Evolutionary conservation across 2,797 vertebrate genomes (phyloP).

Genomic region (Gorsachius magnificus): DNA sequence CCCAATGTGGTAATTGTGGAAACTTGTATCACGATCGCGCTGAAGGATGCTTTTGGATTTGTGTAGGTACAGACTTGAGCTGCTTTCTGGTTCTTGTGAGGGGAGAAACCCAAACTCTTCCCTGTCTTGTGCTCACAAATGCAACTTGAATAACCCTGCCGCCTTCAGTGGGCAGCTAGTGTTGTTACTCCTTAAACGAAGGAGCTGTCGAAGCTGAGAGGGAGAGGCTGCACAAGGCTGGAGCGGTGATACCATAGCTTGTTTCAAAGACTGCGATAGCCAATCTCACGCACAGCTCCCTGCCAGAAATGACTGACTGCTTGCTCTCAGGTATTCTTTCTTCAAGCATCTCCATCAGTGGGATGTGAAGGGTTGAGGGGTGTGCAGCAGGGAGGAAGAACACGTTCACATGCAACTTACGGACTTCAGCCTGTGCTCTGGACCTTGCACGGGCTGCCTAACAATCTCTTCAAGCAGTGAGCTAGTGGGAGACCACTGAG

Average conservation of each 20-base stretch:
- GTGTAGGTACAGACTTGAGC: neutral
- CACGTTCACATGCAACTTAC: rapidly evolving
- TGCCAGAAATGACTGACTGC: neutral
- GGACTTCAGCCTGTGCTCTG: neutral
- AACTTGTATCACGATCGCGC: rapidly evolving
- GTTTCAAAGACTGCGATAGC: neutral
- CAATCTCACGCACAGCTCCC: rapidly evolving
- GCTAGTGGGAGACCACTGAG: neutral
- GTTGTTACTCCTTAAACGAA: neutral
- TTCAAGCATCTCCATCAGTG: rapidly evolving
- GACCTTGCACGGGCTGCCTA: neutral
- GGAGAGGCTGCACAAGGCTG: neutral
- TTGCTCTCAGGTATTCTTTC: neutral
- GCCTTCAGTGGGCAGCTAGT: neutral
- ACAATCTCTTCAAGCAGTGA: neutral
- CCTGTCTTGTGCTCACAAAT: neutral
- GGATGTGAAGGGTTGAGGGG: neutral
- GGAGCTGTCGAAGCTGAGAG: neutral
- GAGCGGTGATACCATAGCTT: neutral
- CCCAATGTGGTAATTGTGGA: rapidly evolving
- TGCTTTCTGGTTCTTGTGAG: neutral
- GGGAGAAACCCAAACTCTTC: neutral
- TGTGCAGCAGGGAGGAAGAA: neutral
- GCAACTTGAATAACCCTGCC: neutral
- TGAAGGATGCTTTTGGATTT: neutral